These are phyloP conservation scores for Drosophila grimshawi DNA, from an alignment of 1,140 invertebrate species.

Conservation along the genomic window DNA sequence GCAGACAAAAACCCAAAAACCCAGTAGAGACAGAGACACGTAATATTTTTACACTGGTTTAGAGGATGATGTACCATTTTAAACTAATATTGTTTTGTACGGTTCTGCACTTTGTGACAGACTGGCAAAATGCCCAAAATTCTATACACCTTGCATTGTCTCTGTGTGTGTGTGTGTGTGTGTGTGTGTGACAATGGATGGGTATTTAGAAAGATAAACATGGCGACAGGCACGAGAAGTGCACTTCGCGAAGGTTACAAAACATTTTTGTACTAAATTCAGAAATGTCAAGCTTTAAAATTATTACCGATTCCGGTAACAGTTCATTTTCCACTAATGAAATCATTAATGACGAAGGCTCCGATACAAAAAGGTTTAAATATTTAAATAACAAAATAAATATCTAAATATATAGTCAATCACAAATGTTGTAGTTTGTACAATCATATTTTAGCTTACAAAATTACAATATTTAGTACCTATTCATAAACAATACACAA, in stretches of 20 bases:
- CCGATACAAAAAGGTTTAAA: neutral
- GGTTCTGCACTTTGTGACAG: conserved; percentile 35
- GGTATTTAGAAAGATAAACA: conserved; percentile 34
- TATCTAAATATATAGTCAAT: no score
- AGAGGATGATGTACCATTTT: conserved; percentile 7
- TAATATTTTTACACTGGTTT: conserved; percentile 18
- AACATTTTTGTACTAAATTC: conserved; percentile 24
- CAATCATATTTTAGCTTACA: no score
- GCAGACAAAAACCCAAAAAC: conserved; percentile 17
- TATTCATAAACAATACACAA: conserved; percentile 8
- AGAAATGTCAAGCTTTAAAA: neutral
- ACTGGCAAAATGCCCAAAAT: conserved; percentile 50
- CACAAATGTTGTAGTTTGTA: no score
- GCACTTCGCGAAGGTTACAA: conserved; percentile 41
- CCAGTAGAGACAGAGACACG: conserved; percentile 15
- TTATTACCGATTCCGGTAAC: neutral
- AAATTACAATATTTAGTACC: no score
- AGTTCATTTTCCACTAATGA: neutral
- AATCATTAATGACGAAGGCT: no score
- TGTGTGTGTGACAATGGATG: conserved; percentile 32
- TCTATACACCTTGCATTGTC: conserved; percentile 14
- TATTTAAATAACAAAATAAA: neutral
- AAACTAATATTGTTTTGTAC: conserved; percentile 41
- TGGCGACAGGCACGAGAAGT: conserved; percentile 24
- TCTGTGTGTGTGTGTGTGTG: conserved; percentile 7